phyloP scores from a whole-genome alignment of 2,797 vertebrate species.

The Erithacus rubecula region DNA sequence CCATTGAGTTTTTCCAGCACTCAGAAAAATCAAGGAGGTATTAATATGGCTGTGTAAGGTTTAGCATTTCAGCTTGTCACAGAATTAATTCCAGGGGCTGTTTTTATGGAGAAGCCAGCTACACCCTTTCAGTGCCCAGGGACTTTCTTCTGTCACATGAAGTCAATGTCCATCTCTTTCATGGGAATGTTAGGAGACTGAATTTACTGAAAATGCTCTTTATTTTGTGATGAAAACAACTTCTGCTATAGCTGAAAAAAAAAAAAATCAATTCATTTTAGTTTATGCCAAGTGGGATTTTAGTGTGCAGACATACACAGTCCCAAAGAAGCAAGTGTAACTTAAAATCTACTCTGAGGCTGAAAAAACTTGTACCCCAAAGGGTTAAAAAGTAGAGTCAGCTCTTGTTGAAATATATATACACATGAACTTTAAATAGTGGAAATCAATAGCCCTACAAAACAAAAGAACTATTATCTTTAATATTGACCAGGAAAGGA shows the following conservation, averaged over 20 bases:
- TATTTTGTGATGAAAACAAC: neutral
- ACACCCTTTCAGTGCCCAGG: neutral
- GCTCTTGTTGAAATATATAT: neutral
- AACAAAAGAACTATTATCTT: neutral
- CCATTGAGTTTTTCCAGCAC: neutral
- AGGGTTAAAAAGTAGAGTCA: neutral
- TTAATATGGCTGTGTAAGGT: neutral
- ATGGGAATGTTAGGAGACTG: neutral
- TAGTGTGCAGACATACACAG: neutral
- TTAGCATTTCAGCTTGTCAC: neutral
- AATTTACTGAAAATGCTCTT: neutral
- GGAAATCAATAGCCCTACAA: neutral
- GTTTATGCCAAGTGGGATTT: neutral
- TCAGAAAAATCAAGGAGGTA: neutral
- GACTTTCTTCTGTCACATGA: neutral
- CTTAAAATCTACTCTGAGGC: neutral
- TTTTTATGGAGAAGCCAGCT: neutral
- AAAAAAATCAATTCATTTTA: neutral
- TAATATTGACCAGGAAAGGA: neutral
- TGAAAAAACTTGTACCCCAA: neutral
- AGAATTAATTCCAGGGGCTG: neutral
- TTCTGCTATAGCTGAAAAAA: neutral
- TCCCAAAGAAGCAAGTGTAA: neutral
- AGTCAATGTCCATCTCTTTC: neutral
- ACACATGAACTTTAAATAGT: neutral